A percentile compares a stretch with the other conserved stretches of the same genome.
Evolutionary conservation across 2,113 vertebrate genomes (phyloP).

Genomic region (Megaceryle maxima): DNA sequence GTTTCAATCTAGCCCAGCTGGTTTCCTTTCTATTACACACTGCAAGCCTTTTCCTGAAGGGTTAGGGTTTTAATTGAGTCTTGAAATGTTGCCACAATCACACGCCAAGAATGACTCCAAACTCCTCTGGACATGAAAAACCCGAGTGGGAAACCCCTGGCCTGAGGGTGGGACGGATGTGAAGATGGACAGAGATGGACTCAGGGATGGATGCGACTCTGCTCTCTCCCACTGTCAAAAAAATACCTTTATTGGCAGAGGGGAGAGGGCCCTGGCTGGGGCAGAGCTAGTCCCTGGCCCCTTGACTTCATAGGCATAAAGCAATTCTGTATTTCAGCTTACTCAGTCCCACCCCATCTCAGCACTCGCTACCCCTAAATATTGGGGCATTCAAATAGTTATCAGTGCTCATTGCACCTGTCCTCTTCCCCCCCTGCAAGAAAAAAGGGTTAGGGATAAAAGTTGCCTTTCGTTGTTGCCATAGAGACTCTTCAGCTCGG

Average conservation of each 20-base stretch:
- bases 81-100: neutral
- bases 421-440: neutral
- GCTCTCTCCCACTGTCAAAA: neutral
- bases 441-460: neutral
- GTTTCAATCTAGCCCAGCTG: conserved; percentile 13
- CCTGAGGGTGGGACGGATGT: neutral
- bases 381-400: neutral
- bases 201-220: rapidly evolving
- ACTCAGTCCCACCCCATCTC: neutral
- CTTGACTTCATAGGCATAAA: neutral
- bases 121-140: neutral
- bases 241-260: neutral
- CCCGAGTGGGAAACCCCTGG: neutral
- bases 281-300: neutral
- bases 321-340: neutral
- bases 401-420: neutral
- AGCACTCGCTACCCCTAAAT: neutral
- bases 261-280: neutral
- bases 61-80: neutral
- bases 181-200: neutral
- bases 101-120: neutral
- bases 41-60: conserved; percentile 16
- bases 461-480: conserved; percentile 63
- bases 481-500: conserved; percentile 47
- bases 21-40: conserved; percentile 7